These are phyloP conservation scores for Cryptocheilus praepositus DNA, from an alignment of 2,888 invertebrate species.

Conservation along the genomic window DNA sequence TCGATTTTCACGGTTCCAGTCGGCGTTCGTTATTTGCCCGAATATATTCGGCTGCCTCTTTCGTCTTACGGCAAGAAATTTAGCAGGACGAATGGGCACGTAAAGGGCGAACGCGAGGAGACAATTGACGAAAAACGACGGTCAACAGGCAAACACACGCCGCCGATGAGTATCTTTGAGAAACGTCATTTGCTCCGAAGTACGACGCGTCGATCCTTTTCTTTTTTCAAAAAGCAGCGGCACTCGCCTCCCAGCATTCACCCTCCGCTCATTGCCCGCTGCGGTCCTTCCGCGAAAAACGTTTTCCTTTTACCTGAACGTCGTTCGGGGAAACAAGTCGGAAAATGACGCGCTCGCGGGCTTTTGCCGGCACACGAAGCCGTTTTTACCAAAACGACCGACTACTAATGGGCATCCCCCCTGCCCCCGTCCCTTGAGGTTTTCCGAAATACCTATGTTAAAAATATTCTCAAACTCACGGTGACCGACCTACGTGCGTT, in stretches of 20 bases:
- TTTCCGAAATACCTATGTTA: constrained; percentile 6
- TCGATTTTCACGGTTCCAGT: no score
- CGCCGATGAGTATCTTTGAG: constrained; percentile 39
- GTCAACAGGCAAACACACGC: constrained; percentile 5
- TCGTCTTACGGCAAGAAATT: no score
- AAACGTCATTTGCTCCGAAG: constrained; percentile 19
- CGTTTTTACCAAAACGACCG: no score
- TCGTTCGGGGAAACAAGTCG: constrained; percentile 33
- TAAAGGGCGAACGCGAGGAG: no score
- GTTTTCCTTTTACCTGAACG: constrained; percentile 47
- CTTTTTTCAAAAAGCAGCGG: constrained; percentile 31
- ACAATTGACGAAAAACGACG: no score
- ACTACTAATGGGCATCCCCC: constrained; percentile 5
- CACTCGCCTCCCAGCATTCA: background rate
- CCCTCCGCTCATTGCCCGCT: constrained; percentile 6
- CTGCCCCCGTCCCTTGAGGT: constrained; percentile 4
- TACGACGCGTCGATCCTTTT: constrained; percentile 4
- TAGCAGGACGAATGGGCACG: no score
- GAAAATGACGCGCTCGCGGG: constrained; percentile 38
- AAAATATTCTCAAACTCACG: constrained; percentile 8
- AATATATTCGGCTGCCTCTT: no score
- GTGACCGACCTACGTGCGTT: no score
- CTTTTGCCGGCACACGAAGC: constrained; percentile 28
- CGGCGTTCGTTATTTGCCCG: no score
- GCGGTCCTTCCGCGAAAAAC: constrained; percentile 46